Evolutionary conservation across 2,888 invertebrate species (phyloP).

Genomic region (Dioctria rufipes): DNA sequence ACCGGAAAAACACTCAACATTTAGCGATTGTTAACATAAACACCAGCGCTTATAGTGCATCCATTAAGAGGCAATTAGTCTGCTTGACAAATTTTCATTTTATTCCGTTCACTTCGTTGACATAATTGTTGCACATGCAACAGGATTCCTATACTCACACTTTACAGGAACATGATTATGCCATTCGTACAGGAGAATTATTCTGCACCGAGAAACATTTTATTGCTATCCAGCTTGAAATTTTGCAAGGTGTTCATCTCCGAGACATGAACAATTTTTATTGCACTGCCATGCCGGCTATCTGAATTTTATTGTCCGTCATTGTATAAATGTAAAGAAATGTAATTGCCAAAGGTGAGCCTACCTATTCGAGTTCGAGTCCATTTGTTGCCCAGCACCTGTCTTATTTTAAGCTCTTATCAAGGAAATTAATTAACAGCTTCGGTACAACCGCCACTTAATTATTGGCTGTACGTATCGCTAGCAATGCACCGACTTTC

Average conservation of each 20-base stretch:
- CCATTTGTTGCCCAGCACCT: slow-evolving; percentile 26
- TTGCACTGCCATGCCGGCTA: slow-evolving; percentile 12
- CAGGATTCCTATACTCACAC: neutral
- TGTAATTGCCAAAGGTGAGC: slow-evolving; percentile 46
- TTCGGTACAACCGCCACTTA: slow-evolving; percentile 28
- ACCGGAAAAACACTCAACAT: neutral
- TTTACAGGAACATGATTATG: neutral
- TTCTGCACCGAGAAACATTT: slow-evolving; percentile 5
- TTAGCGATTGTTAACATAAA: slow-evolving; percentile 15
- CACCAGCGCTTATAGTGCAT: neutral
- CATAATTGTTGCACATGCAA: slow-evolving; percentile 8
- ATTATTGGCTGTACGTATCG: slow-evolving; percentile 25
- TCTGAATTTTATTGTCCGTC: slow-evolving; percentile 45
- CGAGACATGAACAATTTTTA: slow-evolving; percentile 36
- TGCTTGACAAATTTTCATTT: slow-evolving; percentile 35
- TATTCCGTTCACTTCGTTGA: neutral
- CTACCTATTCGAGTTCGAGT: neutral
- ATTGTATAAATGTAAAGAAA: slow-evolving; percentile 31
- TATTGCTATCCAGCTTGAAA: slow-evolving; percentile 22
- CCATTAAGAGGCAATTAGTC: slow-evolving; percentile 26
- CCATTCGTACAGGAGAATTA: slow-evolving; percentile 7
- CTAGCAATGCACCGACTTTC: neutral
- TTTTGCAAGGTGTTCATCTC: slow-evolving; percentile 45
- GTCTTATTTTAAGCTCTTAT: slow-evolving; percentile 26
- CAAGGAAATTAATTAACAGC: slow-evolving; percentile 43